Percentiles rank a stretch among this genome's conserved stretches.
Evolutionary conservation across 1,140 invertebrate genomes (phyloP).

Genomic region (Globodera rostochiensis): DNA sequence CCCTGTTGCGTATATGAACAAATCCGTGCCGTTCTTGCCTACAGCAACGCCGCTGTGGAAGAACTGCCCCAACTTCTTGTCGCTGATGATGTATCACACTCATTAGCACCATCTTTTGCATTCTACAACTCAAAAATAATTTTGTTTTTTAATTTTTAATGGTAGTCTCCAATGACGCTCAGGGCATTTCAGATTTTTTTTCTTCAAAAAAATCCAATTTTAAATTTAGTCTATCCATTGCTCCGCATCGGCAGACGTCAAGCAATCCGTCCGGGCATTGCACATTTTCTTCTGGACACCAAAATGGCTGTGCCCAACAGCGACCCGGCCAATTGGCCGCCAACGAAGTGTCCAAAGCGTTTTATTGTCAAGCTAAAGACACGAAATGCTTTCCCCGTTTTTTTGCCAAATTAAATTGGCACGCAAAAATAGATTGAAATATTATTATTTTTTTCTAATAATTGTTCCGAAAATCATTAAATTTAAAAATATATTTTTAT

Average conservation of each 20-base stretch:
- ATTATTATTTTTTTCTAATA: too few species aligned
- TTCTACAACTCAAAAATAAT: background rate
- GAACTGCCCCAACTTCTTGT: background rate
- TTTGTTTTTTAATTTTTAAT: background rate
- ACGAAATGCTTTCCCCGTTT: background rate
- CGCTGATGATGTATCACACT: background rate
- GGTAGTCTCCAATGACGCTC: too few species aligned
- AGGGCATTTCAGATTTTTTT: too few species aligned
- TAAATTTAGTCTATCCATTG: background rate
- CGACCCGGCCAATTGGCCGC: background rate
- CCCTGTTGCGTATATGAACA: background rate
- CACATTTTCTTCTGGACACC: conserved; percentile 8
- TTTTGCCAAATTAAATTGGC: too few species aligned
- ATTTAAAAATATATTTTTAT: background rate
- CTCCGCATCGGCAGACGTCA: background rate
- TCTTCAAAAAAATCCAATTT: too few species aligned
- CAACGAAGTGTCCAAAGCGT: background rate
- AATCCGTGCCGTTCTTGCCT: background rate
- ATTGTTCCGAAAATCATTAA: too few species aligned
- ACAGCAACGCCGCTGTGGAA: background rate
- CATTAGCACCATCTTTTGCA: background rate
- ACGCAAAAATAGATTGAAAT: too few species aligned
- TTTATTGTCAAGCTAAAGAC: background rate
- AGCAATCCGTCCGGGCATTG: background rate
- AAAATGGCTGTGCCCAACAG: background rate